Evolutionary conservation across 2,888 invertebrate species (phyloP).

Genomic region (Tenodera sinensis): DNA sequence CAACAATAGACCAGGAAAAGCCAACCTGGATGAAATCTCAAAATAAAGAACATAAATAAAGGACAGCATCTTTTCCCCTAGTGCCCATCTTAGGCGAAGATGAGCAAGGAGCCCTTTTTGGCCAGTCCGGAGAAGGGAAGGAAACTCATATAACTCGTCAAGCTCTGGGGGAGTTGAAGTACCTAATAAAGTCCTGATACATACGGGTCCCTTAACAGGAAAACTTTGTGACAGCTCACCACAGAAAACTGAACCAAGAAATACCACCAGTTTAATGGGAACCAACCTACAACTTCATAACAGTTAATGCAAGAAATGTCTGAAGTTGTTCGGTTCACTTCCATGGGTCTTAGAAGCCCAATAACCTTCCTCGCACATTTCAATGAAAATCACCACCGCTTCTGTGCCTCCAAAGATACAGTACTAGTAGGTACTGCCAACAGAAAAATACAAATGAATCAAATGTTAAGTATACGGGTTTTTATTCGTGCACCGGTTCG

Average conservation of each 20-base stretch:
- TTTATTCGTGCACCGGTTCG: no score
- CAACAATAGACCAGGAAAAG: background rate
- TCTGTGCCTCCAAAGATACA: no score
- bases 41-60: background rate
- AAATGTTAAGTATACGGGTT: no score
- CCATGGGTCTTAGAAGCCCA: background rate
- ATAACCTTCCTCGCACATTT: no score
- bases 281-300: background rate
- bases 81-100: background rate
- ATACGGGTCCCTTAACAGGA: background rate
- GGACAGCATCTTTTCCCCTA: background rate
- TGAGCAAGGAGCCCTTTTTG: background rate
- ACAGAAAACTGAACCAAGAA: background rate
- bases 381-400: no score
- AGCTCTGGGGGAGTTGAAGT: background rate
- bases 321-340: background rate
- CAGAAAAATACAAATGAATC: no score
- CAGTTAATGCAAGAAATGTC: background rate
- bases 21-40: background rate
- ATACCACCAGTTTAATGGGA: background rate
- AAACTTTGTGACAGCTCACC: background rate
- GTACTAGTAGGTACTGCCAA: no score
- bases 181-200: background rate
- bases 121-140: background rate
- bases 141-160: background rate